These are phyloP conservation scores for Stigmatopora nigra DNA, from an alignment of 2,113 vertebrate genomes.

Conservation along the genomic window DNA sequence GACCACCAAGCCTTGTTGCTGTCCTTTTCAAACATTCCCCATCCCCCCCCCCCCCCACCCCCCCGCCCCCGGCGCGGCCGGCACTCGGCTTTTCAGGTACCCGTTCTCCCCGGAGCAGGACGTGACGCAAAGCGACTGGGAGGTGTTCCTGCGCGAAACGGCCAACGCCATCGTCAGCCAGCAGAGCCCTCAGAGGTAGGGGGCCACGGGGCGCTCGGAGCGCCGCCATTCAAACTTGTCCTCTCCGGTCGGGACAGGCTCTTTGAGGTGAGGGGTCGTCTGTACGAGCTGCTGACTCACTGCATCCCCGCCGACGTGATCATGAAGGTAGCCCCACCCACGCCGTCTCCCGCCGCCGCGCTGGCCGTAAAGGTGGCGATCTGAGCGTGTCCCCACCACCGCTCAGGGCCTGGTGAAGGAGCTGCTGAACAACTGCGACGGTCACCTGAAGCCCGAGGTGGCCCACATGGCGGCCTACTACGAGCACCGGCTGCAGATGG, in stretches of 20 bases:
- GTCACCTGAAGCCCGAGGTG: slow-evolving; percentile 92
- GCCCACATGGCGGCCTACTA: slow-evolving; percentile 89
- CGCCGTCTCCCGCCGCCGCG: too few relatives aligned
- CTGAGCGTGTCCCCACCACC: neutral
- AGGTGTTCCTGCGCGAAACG: slow-evolving; percentile 91
- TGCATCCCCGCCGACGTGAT: slow-evolving; percentile 95
- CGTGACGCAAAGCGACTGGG: slow-evolving; percentile 92
- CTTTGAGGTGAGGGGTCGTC: slow-evolving; percentile 85
- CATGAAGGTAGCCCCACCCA: slow-evolving; percentile 78
- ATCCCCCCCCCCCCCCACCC: too few relatives aligned
- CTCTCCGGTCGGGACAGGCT: slow-evolving; percentile 65
- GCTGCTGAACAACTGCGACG: slow-evolving; percentile 89
- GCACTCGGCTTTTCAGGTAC: slow-evolving; percentile 67
- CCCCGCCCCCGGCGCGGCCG: too few relatives aligned
- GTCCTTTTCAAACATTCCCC: too few relatives aligned
- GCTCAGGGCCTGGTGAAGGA: slow-evolving; percentile 83
- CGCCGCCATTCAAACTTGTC: neutral
- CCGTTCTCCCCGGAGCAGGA: slow-evolving; percentile 91
- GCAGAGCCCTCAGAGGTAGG: slow-evolving; percentile 92
- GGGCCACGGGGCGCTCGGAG: neutral
- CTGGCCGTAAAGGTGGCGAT: too few relatives aligned
- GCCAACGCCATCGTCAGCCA: slow-evolving; percentile 90
- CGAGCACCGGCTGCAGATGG: slow-evolving; percentile 89
- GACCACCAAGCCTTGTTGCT: too few relatives aligned
- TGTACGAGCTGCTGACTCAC: slow-evolving; percentile 94